Conservation (phyloP, 2,113 vertebrate species). For the Ciconia stormi region DNA sequence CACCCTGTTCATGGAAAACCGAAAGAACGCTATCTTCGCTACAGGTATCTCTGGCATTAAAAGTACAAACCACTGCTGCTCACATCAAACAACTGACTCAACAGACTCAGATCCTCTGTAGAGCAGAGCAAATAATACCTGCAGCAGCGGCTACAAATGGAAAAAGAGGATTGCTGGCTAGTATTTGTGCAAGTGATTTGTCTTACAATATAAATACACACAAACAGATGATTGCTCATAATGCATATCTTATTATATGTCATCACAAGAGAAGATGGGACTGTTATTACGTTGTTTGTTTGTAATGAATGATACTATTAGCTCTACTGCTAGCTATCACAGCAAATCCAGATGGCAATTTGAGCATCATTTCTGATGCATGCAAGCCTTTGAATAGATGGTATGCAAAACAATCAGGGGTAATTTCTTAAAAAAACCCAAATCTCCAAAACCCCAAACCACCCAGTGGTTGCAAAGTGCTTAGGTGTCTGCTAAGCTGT, state of each 20-base stretch:
- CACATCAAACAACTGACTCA: background rate
- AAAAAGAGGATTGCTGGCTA: background rate
- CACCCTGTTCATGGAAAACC: background rate
- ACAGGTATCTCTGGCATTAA: background rate
- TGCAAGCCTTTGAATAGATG: background rate
- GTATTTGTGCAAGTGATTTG: conserved; percentile 25
- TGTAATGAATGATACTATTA: background rate
- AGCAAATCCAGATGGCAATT: background rate
- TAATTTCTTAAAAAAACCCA: background rate
- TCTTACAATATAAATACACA: conserved; percentile 13
- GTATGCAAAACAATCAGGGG: background rate
- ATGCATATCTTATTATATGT: conserved; percentile 30
- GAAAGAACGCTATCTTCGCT: background rate
- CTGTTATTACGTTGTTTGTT: background rate
- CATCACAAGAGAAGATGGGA: background rate
- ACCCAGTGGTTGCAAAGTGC: background rate
- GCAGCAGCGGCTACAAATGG: background rate
- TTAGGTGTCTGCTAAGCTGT: background rate
- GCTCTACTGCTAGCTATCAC: background rate
- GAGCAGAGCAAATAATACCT: background rate
- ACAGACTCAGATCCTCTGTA: background rate
- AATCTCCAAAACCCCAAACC: background rate
- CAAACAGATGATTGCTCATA: conserved; percentile 38
- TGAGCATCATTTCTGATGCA: background rate
- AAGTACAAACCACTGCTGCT: background rate